Conservation (phyloP, 1,140 invertebrate genomes). For the Drosophila micromelanica region DNA sequence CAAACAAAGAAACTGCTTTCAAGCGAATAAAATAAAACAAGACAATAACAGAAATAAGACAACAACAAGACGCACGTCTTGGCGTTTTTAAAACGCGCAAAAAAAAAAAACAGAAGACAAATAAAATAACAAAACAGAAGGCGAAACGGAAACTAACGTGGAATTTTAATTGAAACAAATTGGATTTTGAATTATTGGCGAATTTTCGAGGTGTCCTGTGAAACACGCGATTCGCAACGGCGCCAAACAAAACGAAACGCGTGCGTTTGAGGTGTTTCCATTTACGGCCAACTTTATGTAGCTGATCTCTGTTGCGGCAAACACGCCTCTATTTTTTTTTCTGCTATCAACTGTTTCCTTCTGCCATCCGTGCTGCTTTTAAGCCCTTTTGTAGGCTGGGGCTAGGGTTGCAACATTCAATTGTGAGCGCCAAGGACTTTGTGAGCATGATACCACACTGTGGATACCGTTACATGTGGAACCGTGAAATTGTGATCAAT, state of each 20-base stretch:
- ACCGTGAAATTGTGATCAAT: constrained; percentile 94
- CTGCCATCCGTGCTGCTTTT: too few species aligned
- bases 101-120: constrained; percentile 20
- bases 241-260: constrained; percentile 63
- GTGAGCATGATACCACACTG: constrained; percentile 87
- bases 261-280: constrained; percentile 53
- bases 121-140: background rate
- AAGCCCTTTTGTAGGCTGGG: constrained; percentile 1
- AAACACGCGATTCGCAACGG: constrained; percentile 20
- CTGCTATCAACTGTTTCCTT: background rate
- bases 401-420: constrained; percentile 35
- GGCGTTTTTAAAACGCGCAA: constrained; percentile 61
- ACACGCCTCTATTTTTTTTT: background rate
- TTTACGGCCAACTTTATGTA: constrained; percentile 61
- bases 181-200: constrained; percentile 33
- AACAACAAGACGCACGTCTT: constrained; percentile 55
- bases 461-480: constrained; percentile 94
- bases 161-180: constrained; percentile 28
- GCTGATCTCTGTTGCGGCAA: constrained; percentile 30
- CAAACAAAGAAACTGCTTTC: constrained; percentile 71
- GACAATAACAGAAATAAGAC: constrained; percentile 34
- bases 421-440: constrained; percentile 64
- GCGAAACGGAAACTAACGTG: constrained; percentile 28
- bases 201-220: constrained; percentile 1
- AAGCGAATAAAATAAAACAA: constrained; percentile 34